Conservation (phyloP, 2,113 vertebrate species). For the Macrotus californicus region DNA sequence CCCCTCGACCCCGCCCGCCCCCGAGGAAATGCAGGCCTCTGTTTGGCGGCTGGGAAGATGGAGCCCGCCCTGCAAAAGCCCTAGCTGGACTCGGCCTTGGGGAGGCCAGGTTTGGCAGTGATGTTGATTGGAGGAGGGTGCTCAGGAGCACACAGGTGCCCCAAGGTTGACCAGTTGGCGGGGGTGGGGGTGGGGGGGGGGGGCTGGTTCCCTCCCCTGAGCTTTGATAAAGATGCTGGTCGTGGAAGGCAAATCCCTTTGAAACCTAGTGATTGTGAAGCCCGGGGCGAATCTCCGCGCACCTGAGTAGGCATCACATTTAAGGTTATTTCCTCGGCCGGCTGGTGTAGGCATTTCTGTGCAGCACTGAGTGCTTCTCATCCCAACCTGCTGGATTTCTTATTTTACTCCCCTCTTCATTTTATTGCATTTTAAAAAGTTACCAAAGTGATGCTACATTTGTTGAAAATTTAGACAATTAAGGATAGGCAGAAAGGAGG, state of each 20-base stretch:
- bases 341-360: background rate
- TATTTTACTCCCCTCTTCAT: background rate
- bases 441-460: background rate
- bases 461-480: background rate
- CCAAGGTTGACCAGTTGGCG: background rate
- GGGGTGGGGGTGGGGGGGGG: no score
- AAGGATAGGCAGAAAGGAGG: background rate
- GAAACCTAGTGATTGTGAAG: background rate
- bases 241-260: background rate
- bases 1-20: background rate
- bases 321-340: background rate
- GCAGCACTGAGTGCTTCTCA: background rate
- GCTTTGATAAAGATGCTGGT: background rate
- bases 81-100: background rate
- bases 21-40: background rate
- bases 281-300: accelerated
- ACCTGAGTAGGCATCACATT: background rate
- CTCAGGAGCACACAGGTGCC: background rate
- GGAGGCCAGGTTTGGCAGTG: background rate
- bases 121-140: background rate
- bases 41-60: background rate
- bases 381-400: background rate
- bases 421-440: background rate
- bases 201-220: no score
- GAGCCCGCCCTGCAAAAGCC: background rate